These are phyloP conservation scores for Picathartes gymnocephalus DNA, from an alignment of 2,113 vertebrate genomes.

Conservation along the genomic window DNA sequence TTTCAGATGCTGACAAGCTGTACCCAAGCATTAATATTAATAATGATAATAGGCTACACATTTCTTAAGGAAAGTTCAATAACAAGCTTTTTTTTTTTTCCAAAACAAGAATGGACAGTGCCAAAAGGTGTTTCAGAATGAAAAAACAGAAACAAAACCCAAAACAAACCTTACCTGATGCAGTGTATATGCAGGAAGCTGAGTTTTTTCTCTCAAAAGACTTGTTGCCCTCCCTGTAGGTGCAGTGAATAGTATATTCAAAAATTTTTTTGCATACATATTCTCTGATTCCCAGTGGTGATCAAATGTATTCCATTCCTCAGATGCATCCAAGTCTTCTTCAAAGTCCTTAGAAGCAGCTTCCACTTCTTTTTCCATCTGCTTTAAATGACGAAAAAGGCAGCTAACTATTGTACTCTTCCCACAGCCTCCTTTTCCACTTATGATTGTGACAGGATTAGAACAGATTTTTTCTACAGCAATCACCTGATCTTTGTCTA, in stretches of 20 bases:
- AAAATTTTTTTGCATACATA: background rate
- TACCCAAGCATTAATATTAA: background rate
- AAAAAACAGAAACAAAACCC: background rate
- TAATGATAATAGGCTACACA: background rate
- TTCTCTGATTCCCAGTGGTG: background rate
- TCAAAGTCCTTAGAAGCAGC: constrained; percentile 74
- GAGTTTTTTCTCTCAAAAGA: constrained; percentile 75
- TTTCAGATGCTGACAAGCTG: background rate
- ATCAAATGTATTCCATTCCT: constrained; percentile 63
- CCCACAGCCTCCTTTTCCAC: constrained; percentile 85
- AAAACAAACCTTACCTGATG: constrained; percentile 73
- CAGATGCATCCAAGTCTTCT: constrained; percentile 60
- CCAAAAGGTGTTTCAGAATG: background rate
- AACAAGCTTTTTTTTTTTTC: background rate
- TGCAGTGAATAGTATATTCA: constrained; percentile 80
- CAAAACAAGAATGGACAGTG: background rate
- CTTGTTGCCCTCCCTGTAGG: constrained; percentile 81
- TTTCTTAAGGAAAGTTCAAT: background rate
- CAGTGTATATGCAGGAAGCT: constrained; percentile 77
- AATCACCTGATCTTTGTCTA: constrained; percentile 75
- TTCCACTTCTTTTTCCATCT: constrained; percentile 62
- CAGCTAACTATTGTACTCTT: constrained; percentile 83
- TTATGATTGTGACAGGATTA: constrained; percentile 81
- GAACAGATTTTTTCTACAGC: constrained; percentile 79
- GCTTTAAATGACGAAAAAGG: constrained; percentile 69